A percentile compares a stretch with the other conserved stretches of the same genome.
Evolutionary conservation across 35 echinoderm and acorn worm genomes (phyloP).

Genomic region (Chiridota heheva): DNA sequence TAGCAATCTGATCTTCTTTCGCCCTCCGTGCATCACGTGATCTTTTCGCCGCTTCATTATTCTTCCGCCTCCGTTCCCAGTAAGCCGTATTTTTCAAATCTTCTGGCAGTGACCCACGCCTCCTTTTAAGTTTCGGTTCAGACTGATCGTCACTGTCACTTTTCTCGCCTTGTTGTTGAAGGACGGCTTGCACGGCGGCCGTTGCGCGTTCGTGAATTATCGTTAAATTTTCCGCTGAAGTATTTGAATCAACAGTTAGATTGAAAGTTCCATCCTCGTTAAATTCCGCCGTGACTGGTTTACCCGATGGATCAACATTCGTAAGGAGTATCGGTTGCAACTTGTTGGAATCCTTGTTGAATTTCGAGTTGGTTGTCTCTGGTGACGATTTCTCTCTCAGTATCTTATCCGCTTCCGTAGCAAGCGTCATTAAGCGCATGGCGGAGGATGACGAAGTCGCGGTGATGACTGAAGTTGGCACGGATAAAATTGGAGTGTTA

Average conservation of each 20-base stretch:
- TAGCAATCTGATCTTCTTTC: constrained; percentile 97
- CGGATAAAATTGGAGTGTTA: constrained; percentile 11
- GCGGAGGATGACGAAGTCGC: constrained; percentile 45
- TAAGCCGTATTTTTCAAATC: constrained; percentile 73
- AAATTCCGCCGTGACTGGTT: not conserved
- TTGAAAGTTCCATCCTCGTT: constrained; percentile 51
- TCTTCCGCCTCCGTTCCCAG: constrained; percentile 94
- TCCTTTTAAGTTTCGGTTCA: constrained; percentile 49
- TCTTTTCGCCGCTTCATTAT: constrained; percentile 93
- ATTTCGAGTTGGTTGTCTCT: not conserved
- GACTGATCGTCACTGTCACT: not conserved
- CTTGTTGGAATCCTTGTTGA: not conserved
- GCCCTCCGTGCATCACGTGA: constrained; percentile 81
- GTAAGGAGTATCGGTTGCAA: constrained; percentile 23
- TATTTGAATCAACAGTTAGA: constrained; percentile 28
- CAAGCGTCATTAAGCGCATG: constrained; percentile 78
- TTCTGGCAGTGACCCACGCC: constrained; percentile 48
- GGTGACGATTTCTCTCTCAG: constrained; percentile 16
- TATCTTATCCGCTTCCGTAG: constrained; percentile 86
- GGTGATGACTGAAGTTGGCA: constrained; percentile 11
- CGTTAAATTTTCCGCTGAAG: constrained; percentile 4
- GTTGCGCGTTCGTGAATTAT: constrained; percentile 43
- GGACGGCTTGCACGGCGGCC: not conserved
- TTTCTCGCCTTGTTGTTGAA: constrained; percentile 31
- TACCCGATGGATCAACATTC: constrained; percentile 1